Base-by-base conservation (phyloP, 2,888 invertebrate species). In the Pasiphila rectangulata region DNA sequence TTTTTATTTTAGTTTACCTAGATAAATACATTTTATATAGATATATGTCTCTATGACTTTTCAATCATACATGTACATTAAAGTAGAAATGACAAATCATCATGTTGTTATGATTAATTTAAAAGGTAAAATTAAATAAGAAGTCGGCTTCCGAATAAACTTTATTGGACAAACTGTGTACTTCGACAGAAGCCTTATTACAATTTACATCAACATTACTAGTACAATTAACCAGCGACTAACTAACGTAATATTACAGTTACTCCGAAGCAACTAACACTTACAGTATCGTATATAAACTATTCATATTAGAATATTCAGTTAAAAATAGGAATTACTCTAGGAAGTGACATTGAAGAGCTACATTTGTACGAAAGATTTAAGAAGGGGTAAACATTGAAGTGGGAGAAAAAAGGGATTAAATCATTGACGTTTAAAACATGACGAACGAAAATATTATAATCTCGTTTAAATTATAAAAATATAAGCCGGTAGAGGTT, bases 131-230 rank as follows among this genome's bases (percentile, higher is more conserved):
- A 67, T 70, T 50, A 86, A 84, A 85, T 75, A 51, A 69, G 51
- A 50, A 67, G 51, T 73, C 71, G 74, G 80, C 81, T 76, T 84
- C 79, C 75, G 83, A 81, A 83, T 83, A 83, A 83, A 79, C 72
- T 75, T 85, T 86, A 86, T 83, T 87, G 83, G 86, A 83, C 83
- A 83, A 82, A 81, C 73, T 53, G 69, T 72, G 68, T 72, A 72
- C 71, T 69, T 69, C 71, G 63, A 60, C 59, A 63, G 77, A 76
- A 78, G 79, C 75, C 72, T 59, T 51, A 61, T 64, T 73, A 75
- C 69, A 77, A 72, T 76, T 72, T 83, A 86, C 83, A 83, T 75
- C 76, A 79, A 84, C 75, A 72, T 72, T 64, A 75, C 82, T 83
- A 83, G 70, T 76, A 74, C 67, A 66, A 72, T 72, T 76, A 77